Percentiles rank a stretch among this genome's conserved stretches.
phyloP scores from a whole-genome alignment of 2,113 vertebrate genomes.

The Istiophorus platypterus region DNA sequence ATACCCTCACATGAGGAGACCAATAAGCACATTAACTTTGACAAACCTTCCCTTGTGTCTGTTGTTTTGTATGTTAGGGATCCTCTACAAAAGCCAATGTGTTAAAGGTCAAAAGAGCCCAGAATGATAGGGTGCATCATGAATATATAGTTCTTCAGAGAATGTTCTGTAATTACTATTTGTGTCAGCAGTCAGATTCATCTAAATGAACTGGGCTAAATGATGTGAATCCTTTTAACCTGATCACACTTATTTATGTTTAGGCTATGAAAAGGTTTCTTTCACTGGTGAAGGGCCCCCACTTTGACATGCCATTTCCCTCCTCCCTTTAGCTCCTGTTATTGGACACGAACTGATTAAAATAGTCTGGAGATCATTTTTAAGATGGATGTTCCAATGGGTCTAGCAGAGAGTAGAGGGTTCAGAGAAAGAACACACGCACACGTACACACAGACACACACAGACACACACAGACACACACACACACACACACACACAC shows the following conservation, averaged over 20 bases:
- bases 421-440: not conserved
- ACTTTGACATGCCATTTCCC: not conserved
- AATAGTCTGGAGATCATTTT: conserved; percentile 40
- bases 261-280: conserved; percentile 21
- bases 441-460: not conserved
- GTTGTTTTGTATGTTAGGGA: conserved; percentile 22
- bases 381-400: conserved; percentile 39
- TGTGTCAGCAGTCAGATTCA: not conserved
- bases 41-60: conserved; percentile 30
- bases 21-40: conserved; percentile 60
- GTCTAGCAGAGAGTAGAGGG: conserved; percentile 6
- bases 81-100: conserved; percentile 19
- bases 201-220: not conserved
- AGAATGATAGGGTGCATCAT: not conserved
- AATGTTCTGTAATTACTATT: not conserved
- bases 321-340: not conserved
- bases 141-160: conserved; percentile 25
- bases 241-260: conserved; percentile 21
- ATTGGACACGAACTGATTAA: conserved; percentile 47
- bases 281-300: not conserved
- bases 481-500: not conserved
- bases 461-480: conserved; percentile 7
- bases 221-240: conserved; percentile 15
- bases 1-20: conserved; percentile 58
- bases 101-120: conserved; percentile 28